Conservation (phyloP, 2,888 invertebrate species). For the Ommatoiulus sabulosus region DNA sequence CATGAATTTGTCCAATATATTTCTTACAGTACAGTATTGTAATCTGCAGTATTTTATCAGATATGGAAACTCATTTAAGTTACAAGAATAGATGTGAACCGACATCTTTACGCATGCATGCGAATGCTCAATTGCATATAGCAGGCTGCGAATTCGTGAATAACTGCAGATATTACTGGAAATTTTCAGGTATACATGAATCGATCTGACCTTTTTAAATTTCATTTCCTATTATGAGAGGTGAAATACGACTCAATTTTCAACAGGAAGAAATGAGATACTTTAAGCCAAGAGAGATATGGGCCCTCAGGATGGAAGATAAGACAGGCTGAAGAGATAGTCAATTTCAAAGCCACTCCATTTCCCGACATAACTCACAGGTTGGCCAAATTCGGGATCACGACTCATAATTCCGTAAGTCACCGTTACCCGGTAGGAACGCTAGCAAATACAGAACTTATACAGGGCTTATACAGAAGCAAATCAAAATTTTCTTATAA, state of each 20-base stretch:
- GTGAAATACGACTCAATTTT: constrained; percentile 31
- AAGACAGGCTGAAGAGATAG: not conserved
- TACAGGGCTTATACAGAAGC: too few relatives aligned
- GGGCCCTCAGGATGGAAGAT: not conserved
- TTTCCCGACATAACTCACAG: constrained; percentile 22
- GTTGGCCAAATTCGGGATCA: not conserved
- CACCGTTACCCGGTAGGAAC: not conserved
- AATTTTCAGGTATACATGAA: not conserved
- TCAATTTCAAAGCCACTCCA: constrained; percentile 6
- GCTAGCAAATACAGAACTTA: too few relatives aligned
- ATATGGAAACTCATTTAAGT: too few relatives aligned
- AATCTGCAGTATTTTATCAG: too few relatives aligned
- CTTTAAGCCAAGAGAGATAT: not conserved
- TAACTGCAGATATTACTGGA: not conserved
- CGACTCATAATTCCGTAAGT: not conserved
- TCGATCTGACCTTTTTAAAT: not conserved
- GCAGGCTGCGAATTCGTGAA: not conserved
- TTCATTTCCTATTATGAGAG: not conserved
- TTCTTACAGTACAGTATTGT: too few relatives aligned
- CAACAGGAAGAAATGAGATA: not conserved
- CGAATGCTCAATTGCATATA: too few relatives aligned
- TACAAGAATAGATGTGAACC: too few relatives aligned
- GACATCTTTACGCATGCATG: too few relatives aligned
- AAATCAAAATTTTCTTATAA: too few relatives aligned
- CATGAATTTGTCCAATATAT: too few relatives aligned